A percentile compares a stretch with the other conserved stretches of the same genome.
These are phyloP conservation scores for Ailurus styani DNA, from an alignment of 2,113 vertebrate genomes.

Conservation along the genomic window DNA sequence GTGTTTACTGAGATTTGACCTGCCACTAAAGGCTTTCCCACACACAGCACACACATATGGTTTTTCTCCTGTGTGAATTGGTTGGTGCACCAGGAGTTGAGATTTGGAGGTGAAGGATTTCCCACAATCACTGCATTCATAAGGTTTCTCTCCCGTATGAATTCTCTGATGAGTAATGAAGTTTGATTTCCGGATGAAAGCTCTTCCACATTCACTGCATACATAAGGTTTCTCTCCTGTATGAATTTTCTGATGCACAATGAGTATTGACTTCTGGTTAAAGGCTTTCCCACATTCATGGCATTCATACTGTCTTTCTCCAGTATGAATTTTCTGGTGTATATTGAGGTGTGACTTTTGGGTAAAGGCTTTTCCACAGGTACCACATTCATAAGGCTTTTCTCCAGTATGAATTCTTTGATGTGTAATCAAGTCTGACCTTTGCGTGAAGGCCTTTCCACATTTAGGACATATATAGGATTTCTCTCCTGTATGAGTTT, in stretches of 20 bases:
- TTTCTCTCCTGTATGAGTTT: slow-evolving; percentile 69
- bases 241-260: slow-evolving; percentile 72
- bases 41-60: slow-evolving; percentile 83
- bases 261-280: slow-evolving; percentile 71
- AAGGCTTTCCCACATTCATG: slow-evolving; percentile 73
- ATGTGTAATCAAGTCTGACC: slow-evolving; percentile 67
- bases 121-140: slow-evolving; percentile 56
- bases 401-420: slow-evolving; percentile 77
- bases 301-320: slow-evolving; percentile 71
- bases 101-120: slow-evolving; percentile 70
- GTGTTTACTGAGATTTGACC: slow-evolving; percentile 85
- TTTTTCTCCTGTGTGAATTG: slow-evolving; percentile 65
- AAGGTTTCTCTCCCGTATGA: slow-evolving; percentile 71
- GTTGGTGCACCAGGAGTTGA: slow-evolving; percentile 67
- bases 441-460: slow-evolving; percentile 68
- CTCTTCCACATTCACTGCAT: slow-evolving; percentile 69
- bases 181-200: slow-evolving; percentile 72
- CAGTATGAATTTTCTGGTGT: slow-evolving; percentile 73
- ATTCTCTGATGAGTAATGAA: slow-evolving; percentile 49
- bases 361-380: slow-evolving; percentile 71
- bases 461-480: slow-evolving; percentile 61
- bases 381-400: slow-evolving; percentile 60
- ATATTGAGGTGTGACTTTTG: slow-evolving; percentile 68
- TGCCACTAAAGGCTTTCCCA: slow-evolving; percentile 84
- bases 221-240: slow-evolving; percentile 69